These are phyloP conservation scores for Nomada ruficornis DNA, from an alignment of 2,888 invertebrate species.

Conservation along the genomic window DNA sequence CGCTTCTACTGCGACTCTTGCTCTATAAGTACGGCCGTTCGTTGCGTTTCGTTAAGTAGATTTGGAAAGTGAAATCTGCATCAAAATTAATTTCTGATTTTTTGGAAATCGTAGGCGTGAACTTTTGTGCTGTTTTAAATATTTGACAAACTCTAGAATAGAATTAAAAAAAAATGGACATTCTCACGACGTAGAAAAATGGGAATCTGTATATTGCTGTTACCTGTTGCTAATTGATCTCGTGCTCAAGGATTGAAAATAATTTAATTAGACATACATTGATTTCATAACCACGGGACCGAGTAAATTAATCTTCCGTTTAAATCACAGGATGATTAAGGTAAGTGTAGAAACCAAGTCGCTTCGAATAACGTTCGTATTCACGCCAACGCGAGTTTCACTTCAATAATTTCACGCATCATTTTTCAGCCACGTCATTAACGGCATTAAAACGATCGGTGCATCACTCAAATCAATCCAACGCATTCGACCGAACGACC, in stretches of 20 bases:
- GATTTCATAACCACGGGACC: background rate
- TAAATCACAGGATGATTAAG: conserved; percentile 4
- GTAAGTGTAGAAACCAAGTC: conserved; percentile 7
- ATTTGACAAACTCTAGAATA: too few species aligned
- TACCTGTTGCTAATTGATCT: background rate
- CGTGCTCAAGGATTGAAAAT: conserved; percentile 5
- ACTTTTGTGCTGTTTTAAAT: too few species aligned
- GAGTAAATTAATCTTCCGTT: conserved; percentile 1
- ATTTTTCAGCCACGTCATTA: conserved; percentile 25
- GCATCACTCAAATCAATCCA: conserved; percentile 10
- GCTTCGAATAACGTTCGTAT: conserved; percentile 3
- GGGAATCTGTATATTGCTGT: background rate
- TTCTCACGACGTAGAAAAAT: background rate
- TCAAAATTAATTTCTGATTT: too few species aligned
- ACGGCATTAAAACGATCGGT: conserved; percentile 16
- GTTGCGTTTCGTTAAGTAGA: background rate
- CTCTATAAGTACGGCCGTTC: background rate
- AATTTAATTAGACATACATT: conserved; percentile 7
- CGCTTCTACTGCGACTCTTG: background rate
- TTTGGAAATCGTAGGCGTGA: too few species aligned
- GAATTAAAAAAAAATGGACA: too few species aligned
- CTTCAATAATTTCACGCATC: conserved; percentile 18
- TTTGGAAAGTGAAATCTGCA: background rate
- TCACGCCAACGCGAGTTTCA: conserved; percentile 9
- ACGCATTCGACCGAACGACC: background rate